phyloP scores from a whole-genome alignment of 2,888 invertebrate species.

The Scaptomyza polygonia region DNA sequence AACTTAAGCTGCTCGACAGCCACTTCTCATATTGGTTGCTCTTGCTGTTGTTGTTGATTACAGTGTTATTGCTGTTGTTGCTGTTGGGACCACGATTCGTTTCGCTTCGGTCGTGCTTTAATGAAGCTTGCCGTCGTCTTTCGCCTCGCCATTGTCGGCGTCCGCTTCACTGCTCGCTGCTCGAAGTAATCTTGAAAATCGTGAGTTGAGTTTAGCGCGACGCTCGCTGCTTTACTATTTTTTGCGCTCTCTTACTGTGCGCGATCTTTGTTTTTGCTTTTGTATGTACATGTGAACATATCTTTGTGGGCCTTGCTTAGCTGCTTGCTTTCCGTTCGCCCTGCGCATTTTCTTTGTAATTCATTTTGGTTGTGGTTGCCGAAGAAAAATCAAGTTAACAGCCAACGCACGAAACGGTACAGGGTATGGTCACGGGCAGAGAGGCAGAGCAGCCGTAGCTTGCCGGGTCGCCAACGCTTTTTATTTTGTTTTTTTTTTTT shows the following conservation, averaged over 20 bases:
- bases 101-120: slow-evolving; percentile 71
- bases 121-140: slow-evolving; percentile 48
- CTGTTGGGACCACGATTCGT: slow-evolving; percentile 45
- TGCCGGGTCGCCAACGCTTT: slow-evolving; percentile 57
- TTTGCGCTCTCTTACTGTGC: slow-evolving; percentile 38
- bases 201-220: slow-evolving; percentile 69
- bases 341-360: slow-evolving; percentile 78
- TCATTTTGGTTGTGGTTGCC: slow-evolving; percentile 53
- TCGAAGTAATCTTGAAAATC: slow-evolving; percentile 74
- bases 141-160: slow-evolving; percentile 17
- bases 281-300: slow-evolving; percentile 9
- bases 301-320: slow-evolving; percentile 38
- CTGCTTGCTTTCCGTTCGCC: slow-evolving; percentile 50
- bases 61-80: neutral
- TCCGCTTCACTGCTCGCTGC: slow-evolving; percentile 16
- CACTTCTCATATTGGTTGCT: slow-evolving; percentile 17
- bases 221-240: slow-evolving; percentile 48
- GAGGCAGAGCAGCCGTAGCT: slow-evolving; percentile 39
- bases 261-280: slow-evolving; percentile 26
- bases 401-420: slow-evolving; percentile 65
- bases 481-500: slow-evolving; percentile 26
- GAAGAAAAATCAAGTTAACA: slow-evolving; percentile 78
- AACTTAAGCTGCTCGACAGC: slow-evolving; percentile 64
- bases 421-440: slow-evolving; percentile 31
- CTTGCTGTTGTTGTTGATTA: slow-evolving; percentile 9